Evolutionary conservation across 2,888 invertebrate species (phyloP).

Genomic region (Cephus sareptanus): DNA sequence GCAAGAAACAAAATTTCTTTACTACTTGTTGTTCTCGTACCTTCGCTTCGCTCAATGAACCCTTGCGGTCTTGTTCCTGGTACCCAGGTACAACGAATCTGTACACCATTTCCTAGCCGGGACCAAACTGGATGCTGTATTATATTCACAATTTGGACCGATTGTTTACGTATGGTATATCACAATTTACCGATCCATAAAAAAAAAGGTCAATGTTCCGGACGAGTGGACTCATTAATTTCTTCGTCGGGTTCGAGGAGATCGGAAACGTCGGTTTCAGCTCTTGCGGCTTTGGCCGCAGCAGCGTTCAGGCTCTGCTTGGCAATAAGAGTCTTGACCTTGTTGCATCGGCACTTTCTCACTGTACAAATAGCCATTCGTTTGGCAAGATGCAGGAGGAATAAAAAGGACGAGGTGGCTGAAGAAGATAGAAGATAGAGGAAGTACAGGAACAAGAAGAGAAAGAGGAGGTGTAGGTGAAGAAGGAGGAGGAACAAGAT

Average conservation of each 20-base stretch:
- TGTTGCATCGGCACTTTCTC: not conserved
- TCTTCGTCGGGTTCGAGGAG: not conserved
- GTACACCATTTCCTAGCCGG: not conserved
- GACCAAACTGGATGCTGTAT: not conserved
- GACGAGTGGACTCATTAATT: not conserved
- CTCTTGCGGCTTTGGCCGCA: slow-evolving; percentile 32
- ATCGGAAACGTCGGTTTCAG: not conserved
- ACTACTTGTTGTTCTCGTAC: not conserved
- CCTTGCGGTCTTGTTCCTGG: not conserved
- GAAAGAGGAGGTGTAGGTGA: slow-evolving; percentile 12
- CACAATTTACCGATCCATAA: not conserved
- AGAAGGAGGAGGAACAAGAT: not conserved
- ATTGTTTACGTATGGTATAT: not conserved
- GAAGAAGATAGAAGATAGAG: not conserved
- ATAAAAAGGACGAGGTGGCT: not conserved
- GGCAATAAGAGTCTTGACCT: not conserved
- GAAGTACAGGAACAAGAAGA: not conserved
- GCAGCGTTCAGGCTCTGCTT: slow-evolving; percentile 29
- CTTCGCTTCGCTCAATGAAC: not conserved
- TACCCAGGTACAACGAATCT: not conserved
- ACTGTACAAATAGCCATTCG: not conserved
- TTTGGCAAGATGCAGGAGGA: not conserved
- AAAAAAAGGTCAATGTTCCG: not conserved
- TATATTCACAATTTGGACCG: not conserved
- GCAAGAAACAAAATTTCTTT: not conserved